Evolutionary conservation across 2,888 invertebrate species (phyloP).

Genomic region (Galerucella calmariensis): DNA sequence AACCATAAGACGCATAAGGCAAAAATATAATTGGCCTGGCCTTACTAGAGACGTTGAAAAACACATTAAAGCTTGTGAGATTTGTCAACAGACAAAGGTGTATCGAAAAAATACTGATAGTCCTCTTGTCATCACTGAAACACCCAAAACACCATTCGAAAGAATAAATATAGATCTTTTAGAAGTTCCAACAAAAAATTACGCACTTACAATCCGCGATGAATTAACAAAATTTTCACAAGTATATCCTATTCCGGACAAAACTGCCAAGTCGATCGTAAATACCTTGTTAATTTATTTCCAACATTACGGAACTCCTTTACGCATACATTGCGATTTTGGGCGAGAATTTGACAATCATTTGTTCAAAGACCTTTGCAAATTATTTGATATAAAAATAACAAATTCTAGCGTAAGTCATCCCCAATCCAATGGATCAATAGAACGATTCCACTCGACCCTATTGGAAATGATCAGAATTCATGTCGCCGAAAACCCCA

Average conservation of each 20-base stretch:
- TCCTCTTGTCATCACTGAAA: conserved; percentile 19
- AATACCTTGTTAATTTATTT: too few species aligned
- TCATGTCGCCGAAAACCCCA: conserved; percentile 27
- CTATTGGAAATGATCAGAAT: conserved; percentile 27
- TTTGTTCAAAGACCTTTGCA: conserved; percentile 20
- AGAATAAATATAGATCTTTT: conserved; percentile 16
- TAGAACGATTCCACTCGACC: conserved; percentile 11
- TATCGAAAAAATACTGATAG: background rate
- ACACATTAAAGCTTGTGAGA: background rate
- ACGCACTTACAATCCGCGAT: conserved; percentile 19
- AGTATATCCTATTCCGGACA: conserved; percentile 8
- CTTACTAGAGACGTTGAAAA: background rate
- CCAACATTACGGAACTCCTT: too few species aligned
- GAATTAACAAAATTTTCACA: conserved; percentile 28
- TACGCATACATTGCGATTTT: too few species aligned
- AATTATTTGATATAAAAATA: conserved; percentile 19
- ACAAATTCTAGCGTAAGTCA: background rate
- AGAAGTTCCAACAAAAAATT: conserved; percentile 21
- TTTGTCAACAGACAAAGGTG: background rate
- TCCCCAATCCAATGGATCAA: conserved; percentile 14
- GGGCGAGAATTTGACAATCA: too few species aligned
- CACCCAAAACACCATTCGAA: conserved; percentile 27
- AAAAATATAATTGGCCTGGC: too few species aligned
- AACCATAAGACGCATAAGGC: too few species aligned
- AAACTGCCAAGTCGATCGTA: background rate